Base-by-base conservation (phyloP, 2,888 invertebrate species). In the Andricus curvator region DNA sequence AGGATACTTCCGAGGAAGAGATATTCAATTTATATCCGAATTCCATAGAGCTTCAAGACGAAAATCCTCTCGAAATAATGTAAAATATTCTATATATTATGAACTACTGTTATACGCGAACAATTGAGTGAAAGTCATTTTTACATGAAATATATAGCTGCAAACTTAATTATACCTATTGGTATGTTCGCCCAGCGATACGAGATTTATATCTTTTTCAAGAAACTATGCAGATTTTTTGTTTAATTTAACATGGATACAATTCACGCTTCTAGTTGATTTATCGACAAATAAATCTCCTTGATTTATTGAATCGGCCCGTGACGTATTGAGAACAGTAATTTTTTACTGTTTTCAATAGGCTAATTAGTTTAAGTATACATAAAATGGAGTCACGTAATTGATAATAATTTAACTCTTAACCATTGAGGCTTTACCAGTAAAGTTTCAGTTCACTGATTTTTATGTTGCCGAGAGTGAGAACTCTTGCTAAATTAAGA, bases 141-240 rank as follows among this genome's bases (percentile, higher is more conserved):
- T 29, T 9, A 29, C 70, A 48, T 51, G 29, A 70, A 29, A 29
- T 70, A 70, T 51, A 20, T 70, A 48, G 44, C 25, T 68, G 2
- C 17, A 48, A 1, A 29, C 29, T 17, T 20, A 70, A 70, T 70
- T 70, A 48, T 70, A 51, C 25, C 20, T 20, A 48, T 29, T 70
- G 15, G 29, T 25, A 25, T 44, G 41, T 41, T 68, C 25, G 2
- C 17, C 25, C 48, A 17, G 22, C 22, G 22, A 48, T 48, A 70
- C 48, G 29, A 70, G 29, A 70, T 70, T 70, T 70, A 70, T 70
- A 48, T 48, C 25, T 25, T 70, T 70, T 70, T 70, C 29, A 51
- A 51, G 48, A 70, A 70, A 70, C 33, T 33, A 20, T 70, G 25
- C 51, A 48, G 51, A 51, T 20, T 51, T 70, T 70, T 70, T 25